These are phyloP conservation scores for Eustalomyia histrio DNA, from an alignment of 2,888 invertebrate genomes.

Conservation along the genomic window DNA sequence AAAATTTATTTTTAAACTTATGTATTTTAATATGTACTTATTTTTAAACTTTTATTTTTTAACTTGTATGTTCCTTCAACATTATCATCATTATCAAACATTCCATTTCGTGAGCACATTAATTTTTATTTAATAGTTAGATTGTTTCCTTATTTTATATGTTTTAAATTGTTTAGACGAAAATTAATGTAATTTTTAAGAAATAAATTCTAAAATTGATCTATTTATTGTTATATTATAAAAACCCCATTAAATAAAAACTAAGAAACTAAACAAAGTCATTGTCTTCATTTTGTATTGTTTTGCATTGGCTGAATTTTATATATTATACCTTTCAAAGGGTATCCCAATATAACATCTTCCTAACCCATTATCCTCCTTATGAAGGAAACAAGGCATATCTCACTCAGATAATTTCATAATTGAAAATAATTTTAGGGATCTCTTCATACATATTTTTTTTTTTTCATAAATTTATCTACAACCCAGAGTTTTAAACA, in stretches of 20 bases:
- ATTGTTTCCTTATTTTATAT: slow-evolving; percentile 19
- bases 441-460: too few species aligned
- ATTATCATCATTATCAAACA: slow-evolving; percentile 16
- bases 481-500: too few species aligned
- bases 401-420: too few species aligned
- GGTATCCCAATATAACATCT: too few species aligned
- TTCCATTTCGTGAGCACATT: slow-evolving; percentile 26
- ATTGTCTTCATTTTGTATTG: too few species aligned
- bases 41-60: background rate
- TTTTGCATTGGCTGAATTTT: too few species aligned
- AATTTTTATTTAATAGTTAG: slow-evolving; percentile 32
- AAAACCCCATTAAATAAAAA: slow-evolving; percentile 28
- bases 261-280: background rate
- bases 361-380: too few species aligned
- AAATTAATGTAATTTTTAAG: slow-evolving; percentile 47
- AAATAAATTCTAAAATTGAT: slow-evolving; percentile 59
- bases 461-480: too few species aligned
- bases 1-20: background rate
- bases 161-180: slow-evolving; percentile 39
- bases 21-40: background rate
- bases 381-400: too few species aligned
- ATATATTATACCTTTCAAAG: too few species aligned
- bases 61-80: slow-evolving; percentile 29
- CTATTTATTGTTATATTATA: slow-evolving; percentile 51
- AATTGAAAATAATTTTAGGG: too few species aligned